phyloP scores from a whole-genome alignment of 2,113 vertebrate species.

The Eleginops maclovinus region DNA sequence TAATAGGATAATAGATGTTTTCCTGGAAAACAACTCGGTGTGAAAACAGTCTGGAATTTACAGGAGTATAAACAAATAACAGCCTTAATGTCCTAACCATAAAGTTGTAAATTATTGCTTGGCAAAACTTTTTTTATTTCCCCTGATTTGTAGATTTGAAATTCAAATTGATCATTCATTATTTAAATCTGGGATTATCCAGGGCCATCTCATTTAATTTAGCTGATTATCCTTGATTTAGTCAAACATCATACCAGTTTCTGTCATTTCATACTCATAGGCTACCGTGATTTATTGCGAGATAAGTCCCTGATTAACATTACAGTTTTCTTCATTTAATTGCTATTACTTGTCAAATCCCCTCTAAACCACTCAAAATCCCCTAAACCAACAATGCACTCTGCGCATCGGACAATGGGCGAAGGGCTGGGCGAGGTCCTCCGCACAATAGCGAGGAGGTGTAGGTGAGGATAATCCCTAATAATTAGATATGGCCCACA shows the following conservation, averaged over 20 bases:
- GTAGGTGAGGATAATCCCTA: conserved; percentile 83
- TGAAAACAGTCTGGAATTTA: conserved; percentile 79
- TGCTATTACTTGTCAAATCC: conserved; percentile 59
- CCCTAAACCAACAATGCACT: conserved; percentile 67
- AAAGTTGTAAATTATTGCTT: neutral
- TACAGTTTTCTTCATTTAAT: conserved; percentile 56
- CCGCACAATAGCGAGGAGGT: conserved; percentile 55
- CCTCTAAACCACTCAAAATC: conserved; percentile 76
- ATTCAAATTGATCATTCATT: neutral
- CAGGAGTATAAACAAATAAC: conserved; percentile 50
- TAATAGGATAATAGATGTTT: conserved; percentile 83
- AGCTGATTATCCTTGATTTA: conserved; percentile 27
- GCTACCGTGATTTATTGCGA: conserved; percentile 40
- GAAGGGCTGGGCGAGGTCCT: conserved; percentile 28
- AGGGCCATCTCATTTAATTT: neutral
- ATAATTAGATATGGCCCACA: conserved; percentile 80
- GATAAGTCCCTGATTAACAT: conserved; percentile 53
- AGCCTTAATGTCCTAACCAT: conserved; percentile 19
- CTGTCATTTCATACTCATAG: conserved; percentile 50
- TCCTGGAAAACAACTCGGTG: conserved; percentile 75
- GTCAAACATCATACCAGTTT: conserved; percentile 47
- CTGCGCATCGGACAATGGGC: conserved; percentile 61
- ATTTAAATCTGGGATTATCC: conserved; percentile 14
- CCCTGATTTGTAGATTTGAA: neutral
- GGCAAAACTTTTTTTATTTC: neutral